These are phyloP conservation scores for Drosophila lowei DNA, from an alignment of 1,140 invertebrate genomes.

Conservation along the genomic window DNA sequence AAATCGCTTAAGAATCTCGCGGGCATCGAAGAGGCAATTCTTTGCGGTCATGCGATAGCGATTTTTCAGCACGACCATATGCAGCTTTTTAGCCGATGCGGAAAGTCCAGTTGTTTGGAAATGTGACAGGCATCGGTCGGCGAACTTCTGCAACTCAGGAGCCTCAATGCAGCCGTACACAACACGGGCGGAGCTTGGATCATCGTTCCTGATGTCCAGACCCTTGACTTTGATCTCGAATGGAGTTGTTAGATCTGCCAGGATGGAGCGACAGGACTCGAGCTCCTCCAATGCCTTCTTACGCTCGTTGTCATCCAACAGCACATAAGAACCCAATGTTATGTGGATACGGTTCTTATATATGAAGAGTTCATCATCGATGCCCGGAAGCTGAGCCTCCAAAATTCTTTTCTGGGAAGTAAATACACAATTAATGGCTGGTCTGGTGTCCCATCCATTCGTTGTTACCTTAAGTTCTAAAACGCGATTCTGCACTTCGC, in stretches of 20 bases:
- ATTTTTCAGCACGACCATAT: conserved; percentile 90
- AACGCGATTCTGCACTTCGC: conserved; percentile 49
- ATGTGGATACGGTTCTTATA: conserved; percentile 55
- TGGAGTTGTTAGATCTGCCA: conserved; percentile 42
- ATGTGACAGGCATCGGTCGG: conserved; percentile 85
- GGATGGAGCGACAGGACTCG: conserved; percentile 49
- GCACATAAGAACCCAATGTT: conserved; percentile 61
- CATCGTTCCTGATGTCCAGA: conserved; percentile 93
- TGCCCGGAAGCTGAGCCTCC: conserved; percentile 62
- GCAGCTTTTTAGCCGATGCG: conserved; percentile 85
- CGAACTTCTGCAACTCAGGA: conserved; percentile 73
- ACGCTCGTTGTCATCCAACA: conserved; percentile 70
- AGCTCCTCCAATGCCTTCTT: conserved; percentile 49
- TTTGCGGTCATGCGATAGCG: conserved; percentile 84
- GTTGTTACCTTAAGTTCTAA: conserved; percentile 46
- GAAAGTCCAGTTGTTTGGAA: conserved; percentile 84
- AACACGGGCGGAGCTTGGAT: conserved; percentile 88
- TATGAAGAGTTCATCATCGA: conserved; percentile 62
- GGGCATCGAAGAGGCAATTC: conserved; percentile 86
- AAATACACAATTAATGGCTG: background rate
- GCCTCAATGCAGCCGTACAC: conserved; percentile 88
- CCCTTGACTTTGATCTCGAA: conserved; percentile 85
- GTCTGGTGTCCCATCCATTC: no score
- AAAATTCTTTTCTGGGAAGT: conserved; percentile 49
- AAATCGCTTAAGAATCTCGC: conserved; percentile 86